Percentiles rank a stretch among this genome's conserved stretches.
phyloP scores from a whole-genome alignment of 2,797 vertebrate species.

The Brotula barbata region DNA sequence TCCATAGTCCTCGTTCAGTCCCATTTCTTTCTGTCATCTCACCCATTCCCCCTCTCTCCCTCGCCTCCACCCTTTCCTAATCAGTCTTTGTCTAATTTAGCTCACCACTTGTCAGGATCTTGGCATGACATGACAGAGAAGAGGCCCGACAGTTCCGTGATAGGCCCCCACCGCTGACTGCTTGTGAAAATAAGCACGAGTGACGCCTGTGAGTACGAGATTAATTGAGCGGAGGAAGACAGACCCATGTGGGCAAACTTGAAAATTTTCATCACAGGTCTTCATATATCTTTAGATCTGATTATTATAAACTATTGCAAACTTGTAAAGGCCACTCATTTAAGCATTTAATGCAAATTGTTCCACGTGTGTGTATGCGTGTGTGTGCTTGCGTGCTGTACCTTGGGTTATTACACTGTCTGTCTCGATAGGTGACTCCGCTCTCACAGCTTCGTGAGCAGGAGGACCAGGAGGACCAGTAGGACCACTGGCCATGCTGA shows the following conservation, averaged over 20 bases:
- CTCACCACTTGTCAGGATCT: slow-evolving; percentile 61
- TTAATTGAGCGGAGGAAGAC: slow-evolving; percentile 53
- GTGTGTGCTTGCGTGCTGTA: slow-evolving; percentile 56
- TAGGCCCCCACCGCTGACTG: slow-evolving; percentile 48
- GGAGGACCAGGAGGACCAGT: slow-evolving; percentile 86
- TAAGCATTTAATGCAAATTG: too few relatives aligned
- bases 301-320: too few relatives aligned
- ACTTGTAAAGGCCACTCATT: too few relatives aligned
- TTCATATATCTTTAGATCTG: slow-evolving; percentile 18
- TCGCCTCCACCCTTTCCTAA: slow-evolving; percentile 28
- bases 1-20: slow-evolving; percentile 48
- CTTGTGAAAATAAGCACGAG: slow-evolving; percentile 57
- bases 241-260: slow-evolving; percentile 41
- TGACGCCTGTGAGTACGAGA: slow-evolving; percentile 48
- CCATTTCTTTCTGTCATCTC: slow-evolving; percentile 7
- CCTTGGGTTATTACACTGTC: slow-evolving; percentile 87
- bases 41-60: slow-evolving; percentile 1
- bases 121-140: slow-evolving; percentile 59
- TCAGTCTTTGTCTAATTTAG: slow-evolving; percentile 63
- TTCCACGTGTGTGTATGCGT: neutral
- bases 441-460: slow-evolving; percentile 90
- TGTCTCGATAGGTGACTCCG: slow-evolving; percentile 85
- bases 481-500: slow-evolving; percentile 86
- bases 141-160: slow-evolving; percentile 48
- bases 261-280: slow-evolving; percentile 51